Evolutionary conservation across 2,888 invertebrate species (phyloP), one percentile per base, ranked within the genome.

Genomic region (Callyntrura guangdongensis): DNA sequence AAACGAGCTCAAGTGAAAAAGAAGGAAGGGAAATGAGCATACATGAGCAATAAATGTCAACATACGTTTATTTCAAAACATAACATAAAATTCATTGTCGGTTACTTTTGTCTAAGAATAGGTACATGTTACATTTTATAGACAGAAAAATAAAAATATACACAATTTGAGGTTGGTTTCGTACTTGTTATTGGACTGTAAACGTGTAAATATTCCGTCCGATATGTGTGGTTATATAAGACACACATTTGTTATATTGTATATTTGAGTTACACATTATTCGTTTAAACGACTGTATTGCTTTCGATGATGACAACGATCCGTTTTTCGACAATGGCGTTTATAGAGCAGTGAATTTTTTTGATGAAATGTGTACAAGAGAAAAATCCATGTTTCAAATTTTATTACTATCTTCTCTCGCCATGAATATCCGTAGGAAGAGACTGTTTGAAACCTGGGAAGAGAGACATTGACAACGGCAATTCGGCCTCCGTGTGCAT

Each of bases 1-100:
- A 86, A 90, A 90, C 81, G 79, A 59, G 81, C 90, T 90, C 90
- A 90, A 89, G 84, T 89, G 84, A 84, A 89, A 90, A 86, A 79
- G 84, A 79, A 81, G 86, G 89, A 85, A 85, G 84, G 90, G 67
- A 90, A 90, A 90, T 90, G 90, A 90, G 72, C 85, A 81, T 90
- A 86, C 90, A 90, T 74, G 86, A 90, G 90, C 90, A 85, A 90
- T 90, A 90, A 90, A 90, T 86, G 90, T 90, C 90, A 90, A 90
- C 90, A 86, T 86, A 81, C 22, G 90, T 90, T 90, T 90, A 90
- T 86, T 90, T 90, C 86, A 90, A 90, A 90, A 81, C 90, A 90
- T 89, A 72, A 86, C 90, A 90, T 90, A 90, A 90, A 89, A 90
- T 79, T 85, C 79, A 81, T 86, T 90, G 90, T 90, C 90, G 90